Conservation (phyloP, 2,113 vertebrate species). For the Neotoma lepida region DNA sequence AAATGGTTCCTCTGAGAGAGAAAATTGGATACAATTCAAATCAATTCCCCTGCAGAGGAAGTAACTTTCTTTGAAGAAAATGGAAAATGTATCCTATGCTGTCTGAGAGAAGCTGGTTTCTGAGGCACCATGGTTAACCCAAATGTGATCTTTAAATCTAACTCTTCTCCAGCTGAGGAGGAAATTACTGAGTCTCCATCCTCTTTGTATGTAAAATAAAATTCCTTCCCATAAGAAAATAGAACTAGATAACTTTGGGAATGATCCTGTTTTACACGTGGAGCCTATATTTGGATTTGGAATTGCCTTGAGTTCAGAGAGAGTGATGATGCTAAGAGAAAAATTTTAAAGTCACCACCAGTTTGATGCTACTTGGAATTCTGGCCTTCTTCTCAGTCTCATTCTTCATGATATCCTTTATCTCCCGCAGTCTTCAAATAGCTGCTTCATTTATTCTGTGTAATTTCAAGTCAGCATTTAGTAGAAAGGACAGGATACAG, state of each 20-base stretch:
- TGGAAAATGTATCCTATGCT: conserved; percentile 84
- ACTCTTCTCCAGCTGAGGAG: conserved; percentile 87
- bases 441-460: background rate
- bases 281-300: background rate
- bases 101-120: conserved; percentile 84
- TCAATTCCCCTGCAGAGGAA: conserved; percentile 78
- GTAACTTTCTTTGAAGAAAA: conserved; percentile 86
- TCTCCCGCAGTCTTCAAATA: background rate
- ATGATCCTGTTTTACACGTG: background rate
- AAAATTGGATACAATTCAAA: conserved; percentile 83
- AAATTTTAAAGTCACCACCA: background rate
- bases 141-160: conserved; percentile 85
- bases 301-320: background rate
- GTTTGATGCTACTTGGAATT: background rate
- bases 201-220: conserved; percentile 94
- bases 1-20: conserved; percentile 87
- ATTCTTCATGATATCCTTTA: background rate
- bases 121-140: conserved; percentile 84
- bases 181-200: conserved; percentile 86
- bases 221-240: conserved; percentile 76
- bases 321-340: conserved; percentile 8
- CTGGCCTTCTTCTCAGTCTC: background rate
- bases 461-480: background rate
- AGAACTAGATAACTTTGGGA: background rate
- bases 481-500: background rate